Evolutionary conservation across 2,888 invertebrate species (phyloP).

Genomic region (Pherbina coryleti): DNA sequence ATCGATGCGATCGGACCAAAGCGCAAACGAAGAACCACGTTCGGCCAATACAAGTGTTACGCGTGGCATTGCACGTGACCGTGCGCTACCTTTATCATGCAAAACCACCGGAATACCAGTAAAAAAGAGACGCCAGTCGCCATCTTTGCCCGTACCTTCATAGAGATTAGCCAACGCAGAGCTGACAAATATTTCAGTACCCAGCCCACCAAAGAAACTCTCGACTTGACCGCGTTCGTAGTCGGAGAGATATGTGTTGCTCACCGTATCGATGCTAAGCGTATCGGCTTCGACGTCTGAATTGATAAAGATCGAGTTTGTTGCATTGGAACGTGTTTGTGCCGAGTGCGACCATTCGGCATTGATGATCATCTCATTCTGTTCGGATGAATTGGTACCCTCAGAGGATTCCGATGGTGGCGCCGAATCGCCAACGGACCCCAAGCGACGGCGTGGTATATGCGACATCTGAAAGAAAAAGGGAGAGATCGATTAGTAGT

Average conservation of each 20-base stretch:
- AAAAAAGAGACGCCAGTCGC: slow-evolving; percentile 80
- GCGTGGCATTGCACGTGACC: slow-evolving; percentile 76
- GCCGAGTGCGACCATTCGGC: slow-evolving; percentile 46
- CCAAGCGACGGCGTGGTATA: slow-evolving; percentile 71
- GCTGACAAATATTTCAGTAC: slow-evolving; percentile 83
- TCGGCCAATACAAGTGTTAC: slow-evolving; percentile 82
- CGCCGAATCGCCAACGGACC: slow-evolving; percentile 75
- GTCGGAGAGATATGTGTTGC: slow-evolving; percentile 72
- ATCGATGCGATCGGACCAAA: slow-evolving; percentile 86
- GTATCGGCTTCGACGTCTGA: slow-evolving; percentile 66
- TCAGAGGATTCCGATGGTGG: slow-evolving; percentile 72
- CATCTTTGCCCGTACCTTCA: slow-evolving; percentile 73
- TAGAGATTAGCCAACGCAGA: slow-evolving; percentile 82
- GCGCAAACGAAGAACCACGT: slow-evolving; percentile 83
- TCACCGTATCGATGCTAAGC: slow-evolving; percentile 67
- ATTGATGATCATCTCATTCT: slow-evolving; percentile 57
- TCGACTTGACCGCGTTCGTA: slow-evolving; percentile 79
- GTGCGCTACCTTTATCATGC: slow-evolving; percentile 81
- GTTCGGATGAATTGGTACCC: slow-evolving; percentile 71
- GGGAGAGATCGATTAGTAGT: background rate
- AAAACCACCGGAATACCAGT: slow-evolving; percentile 85
- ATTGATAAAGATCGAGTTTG: slow-evolving; percentile 58
- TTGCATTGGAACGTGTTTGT: slow-evolving; percentile 51
- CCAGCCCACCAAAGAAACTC: slow-evolving; percentile 81
- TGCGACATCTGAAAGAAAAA: slow-evolving; percentile 58